Percentiles rank a stretch among this genome's conserved stretches.
Evolutionary conservation across 2,113 vertebrate species (phyloP).

Genomic region (Holacanthus passer): DNA sequence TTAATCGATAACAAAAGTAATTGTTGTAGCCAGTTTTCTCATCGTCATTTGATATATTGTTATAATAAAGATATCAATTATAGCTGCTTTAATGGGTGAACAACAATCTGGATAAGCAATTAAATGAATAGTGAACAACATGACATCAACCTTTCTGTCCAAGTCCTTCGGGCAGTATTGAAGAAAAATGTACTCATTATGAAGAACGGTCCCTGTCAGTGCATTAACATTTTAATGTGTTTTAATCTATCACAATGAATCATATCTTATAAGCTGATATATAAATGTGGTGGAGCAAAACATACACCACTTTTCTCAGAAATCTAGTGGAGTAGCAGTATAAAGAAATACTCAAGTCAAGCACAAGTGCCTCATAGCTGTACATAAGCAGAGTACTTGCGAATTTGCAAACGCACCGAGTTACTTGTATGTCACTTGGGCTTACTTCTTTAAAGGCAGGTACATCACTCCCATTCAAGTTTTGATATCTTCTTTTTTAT

Average conservation of each 20-base stretch:
- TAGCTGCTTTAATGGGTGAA: no score
- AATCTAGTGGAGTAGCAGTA: not conserved
- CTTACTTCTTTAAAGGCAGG: no score
- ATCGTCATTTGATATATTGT: no score
- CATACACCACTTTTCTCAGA: not conserved
- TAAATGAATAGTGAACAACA: no score
- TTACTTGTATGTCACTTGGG: no score
- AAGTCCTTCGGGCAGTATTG: no score
- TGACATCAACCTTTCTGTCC: no score
- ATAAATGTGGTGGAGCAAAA: not conserved
- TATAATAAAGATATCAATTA: no score
- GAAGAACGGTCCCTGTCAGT: not conserved
- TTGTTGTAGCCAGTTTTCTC: not conserved
- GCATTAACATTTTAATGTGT: not conserved
- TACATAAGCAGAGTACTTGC: not conserved
- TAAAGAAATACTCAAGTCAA: not conserved
- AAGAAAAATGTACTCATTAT: not conserved
- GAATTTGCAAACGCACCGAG: no score
- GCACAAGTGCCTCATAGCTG: not conserved
- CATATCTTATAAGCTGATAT: not conserved
- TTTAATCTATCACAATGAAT: not conserved
- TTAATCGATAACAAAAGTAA: not conserved
- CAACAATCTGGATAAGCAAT: no score
- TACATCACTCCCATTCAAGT: no score
- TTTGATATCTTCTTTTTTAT: no score